These are phyloP conservation scores for Antrozous pallidus DNA, from an alignment of 2,797 vertebrate species.

Conservation along the genomic window DNA sequence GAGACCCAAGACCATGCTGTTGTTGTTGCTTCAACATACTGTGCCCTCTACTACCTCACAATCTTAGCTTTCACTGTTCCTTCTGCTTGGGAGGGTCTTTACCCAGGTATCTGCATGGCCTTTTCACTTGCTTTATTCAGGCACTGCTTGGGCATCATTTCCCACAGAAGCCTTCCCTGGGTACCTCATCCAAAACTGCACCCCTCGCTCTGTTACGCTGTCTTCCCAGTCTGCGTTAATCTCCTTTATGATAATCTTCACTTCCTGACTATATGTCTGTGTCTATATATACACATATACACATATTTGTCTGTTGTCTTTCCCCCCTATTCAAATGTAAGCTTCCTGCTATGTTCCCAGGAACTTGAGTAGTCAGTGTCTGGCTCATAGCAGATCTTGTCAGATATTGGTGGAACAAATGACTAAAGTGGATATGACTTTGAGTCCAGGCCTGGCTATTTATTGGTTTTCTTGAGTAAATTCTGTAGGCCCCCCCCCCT, in stretches of 20 bases:
- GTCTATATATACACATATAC: neutral
- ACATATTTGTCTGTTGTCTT: neutral
- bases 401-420: neutral
- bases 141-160: neutral
- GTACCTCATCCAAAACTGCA: neutral
- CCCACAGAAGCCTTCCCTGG: neutral
- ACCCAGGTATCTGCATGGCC: neutral
- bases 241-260: neutral
- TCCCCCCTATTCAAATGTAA: neutral
- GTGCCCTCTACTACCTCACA: rapidly evolving
- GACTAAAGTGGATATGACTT: neutral
- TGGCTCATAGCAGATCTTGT: neutral
- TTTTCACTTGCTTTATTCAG: neutral
- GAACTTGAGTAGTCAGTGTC: neutral
- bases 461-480: neutral
- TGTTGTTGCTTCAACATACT: neutral
- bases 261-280: neutral
- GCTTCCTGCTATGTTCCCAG: neutral
- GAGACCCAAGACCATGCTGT: neutral
- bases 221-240: neutral
- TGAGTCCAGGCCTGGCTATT: neutral
- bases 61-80: neutral
- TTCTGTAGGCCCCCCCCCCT: neutral
- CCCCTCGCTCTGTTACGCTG: neutral
- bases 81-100: neutral